Conservation (phyloP, 2,113 vertebrate species). For the Lates calcarifer region DNA sequence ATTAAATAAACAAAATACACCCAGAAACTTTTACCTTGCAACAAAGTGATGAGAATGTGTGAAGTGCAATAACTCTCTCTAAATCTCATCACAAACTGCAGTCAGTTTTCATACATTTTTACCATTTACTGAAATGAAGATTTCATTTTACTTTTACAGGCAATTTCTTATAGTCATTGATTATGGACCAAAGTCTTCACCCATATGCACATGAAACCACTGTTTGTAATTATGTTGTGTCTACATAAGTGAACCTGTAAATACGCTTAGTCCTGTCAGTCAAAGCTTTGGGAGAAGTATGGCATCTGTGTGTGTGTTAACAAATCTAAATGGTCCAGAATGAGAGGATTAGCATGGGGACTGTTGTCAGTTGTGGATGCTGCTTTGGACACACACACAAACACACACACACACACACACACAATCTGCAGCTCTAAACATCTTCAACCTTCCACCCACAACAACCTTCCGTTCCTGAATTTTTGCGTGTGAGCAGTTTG, state of each 20-base stretch:
- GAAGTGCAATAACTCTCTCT: not conserved
- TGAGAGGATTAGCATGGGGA: conserved; percentile 48
- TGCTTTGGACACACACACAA: conserved; percentile 14
- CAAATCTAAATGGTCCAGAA: conserved; percentile 56
- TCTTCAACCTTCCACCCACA: conserved; percentile 59
- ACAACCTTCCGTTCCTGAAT: conserved; percentile 39
- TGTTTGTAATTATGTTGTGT: not conserved
- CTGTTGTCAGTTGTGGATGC: conserved; percentile 29
- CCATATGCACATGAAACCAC: not conserved
- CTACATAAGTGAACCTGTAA: conserved; percentile 1
- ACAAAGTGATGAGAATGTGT: not conserved
- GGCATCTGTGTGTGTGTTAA: not conserved
- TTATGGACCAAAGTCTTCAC: conserved; percentile 25
- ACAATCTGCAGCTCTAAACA: conserved; percentile 40
- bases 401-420: not conserved
- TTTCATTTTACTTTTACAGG: not conserved
- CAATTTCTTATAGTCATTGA: not conserved
- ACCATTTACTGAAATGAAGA: not conserved
- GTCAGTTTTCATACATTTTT: too few relatives aligned
- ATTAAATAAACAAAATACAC: not conserved
- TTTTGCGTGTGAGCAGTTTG: not conserved
- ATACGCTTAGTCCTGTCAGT: conserved; percentile 54
- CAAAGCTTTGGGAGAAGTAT: conserved; percentile 52
- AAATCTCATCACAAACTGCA: not conserved
- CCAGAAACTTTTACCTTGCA: not conserved